Evolutionary conservation across 2,797 vertebrate genomes (phyloP).

Genomic region (Enteromius fasciolatus): DNA sequence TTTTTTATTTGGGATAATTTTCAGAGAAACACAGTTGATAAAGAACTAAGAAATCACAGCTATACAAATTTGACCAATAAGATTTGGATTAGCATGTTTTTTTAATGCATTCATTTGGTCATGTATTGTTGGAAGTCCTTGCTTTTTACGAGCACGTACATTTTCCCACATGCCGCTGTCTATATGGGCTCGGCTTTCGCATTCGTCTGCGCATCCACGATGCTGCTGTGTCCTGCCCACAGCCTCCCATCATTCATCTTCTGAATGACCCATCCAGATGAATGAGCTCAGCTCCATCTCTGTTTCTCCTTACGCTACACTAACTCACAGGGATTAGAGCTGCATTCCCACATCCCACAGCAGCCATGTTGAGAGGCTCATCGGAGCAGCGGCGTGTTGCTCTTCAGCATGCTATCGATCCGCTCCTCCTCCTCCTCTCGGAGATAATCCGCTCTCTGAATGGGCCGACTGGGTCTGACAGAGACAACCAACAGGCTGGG

Average conservation of each 20-base stretch:
- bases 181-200: neutral
- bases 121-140: neutral
- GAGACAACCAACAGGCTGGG: neutral
- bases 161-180: neutral
- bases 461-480: neutral
- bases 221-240: neutral
- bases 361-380: constrained; percentile 42
- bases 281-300: constrained; percentile 33
- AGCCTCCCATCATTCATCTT: neutral
- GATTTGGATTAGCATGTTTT: neutral
- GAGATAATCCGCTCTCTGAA: constrained; percentile 27
- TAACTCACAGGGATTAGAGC: constrained; percentile 48
- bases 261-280: neutral
- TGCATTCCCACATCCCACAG: constrained; percentile 32
- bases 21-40: neutral
- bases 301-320: constrained; percentile 41
- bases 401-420: constrained; percentile 53
- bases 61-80: neutral
- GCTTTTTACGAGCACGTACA: neutral
- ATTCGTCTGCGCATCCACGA: neutral
- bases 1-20: neutral
- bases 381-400: constrained; percentile 28
- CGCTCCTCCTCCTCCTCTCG: constrained; percentile 43
- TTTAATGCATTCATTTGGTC: neutral
- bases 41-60: neutral